Evolutionary conservation across 2,797 vertebrate genomes (phyloP).

Genomic region (Falco biarmicus): DNA sequence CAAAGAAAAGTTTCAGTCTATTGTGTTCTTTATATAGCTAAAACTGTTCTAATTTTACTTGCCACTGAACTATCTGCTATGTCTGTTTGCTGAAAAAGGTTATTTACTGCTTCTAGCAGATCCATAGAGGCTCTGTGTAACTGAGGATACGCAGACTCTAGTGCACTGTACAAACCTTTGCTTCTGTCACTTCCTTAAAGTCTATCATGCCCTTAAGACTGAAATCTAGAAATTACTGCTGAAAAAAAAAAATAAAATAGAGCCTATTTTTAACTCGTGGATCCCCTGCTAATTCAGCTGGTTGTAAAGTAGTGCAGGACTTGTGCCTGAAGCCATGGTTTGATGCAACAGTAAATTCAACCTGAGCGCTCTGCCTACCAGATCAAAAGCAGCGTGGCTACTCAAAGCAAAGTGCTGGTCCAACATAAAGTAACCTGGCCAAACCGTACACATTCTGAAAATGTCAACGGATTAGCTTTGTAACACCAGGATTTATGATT

Average conservation of each 20-base stretch:
- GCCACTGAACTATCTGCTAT: background rate
- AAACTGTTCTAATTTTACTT: slow-evolving; percentile 21
- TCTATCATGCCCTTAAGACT: background rate
- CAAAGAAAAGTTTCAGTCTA: background rate
- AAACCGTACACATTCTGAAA: background rate
- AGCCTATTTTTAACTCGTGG: background rate
- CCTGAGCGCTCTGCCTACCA: background rate
- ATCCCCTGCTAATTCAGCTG: slow-evolving; percentile 17
- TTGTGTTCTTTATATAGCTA: slow-evolving; percentile 33
- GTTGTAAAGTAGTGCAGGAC: background rate
- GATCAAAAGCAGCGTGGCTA: background rate
- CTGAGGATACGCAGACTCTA: background rate
- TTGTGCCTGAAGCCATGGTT: background rate
- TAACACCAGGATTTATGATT: background rate
- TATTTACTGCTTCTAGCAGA: slow-evolving; percentile 48
- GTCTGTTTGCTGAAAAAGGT: slow-evolving; percentile 19
- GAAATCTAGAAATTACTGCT: slow-evolving; percentile 22
- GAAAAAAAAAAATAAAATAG: too few relatives aligned
- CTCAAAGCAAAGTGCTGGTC: background rate
- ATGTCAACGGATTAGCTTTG: background rate
- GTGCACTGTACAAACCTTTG: background rate
- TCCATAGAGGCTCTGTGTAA: background rate
- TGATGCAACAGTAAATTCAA: background rate
- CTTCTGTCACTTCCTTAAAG: background rate
- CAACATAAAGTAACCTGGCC: background rate